These are phyloP conservation scores for Blera fallax DNA, from an alignment of 2,888 invertebrate species.

Conservation along the genomic window DNA sequence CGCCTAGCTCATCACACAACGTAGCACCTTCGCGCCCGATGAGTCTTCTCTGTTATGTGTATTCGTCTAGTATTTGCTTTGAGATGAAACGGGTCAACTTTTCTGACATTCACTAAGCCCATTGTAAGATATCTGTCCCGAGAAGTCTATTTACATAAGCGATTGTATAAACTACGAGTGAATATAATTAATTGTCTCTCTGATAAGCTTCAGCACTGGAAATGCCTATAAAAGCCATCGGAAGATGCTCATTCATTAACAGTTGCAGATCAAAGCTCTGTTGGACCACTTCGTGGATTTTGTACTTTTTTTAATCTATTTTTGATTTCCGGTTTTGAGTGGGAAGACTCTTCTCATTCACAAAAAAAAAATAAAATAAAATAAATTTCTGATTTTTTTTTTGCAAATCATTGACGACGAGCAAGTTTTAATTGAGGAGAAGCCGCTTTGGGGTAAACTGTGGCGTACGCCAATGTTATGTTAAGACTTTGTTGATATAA, in stretches of 20 bases:
- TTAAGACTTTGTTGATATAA: background rate
- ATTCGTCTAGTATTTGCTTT: background rate
- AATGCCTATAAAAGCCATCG: slow-evolving; percentile 52
- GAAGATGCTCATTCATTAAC: slow-evolving; percentile 41
- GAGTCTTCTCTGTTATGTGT: background rate
- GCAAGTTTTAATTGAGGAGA: background rate
- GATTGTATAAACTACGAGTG: slow-evolving; percentile 19
- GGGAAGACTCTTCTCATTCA: slow-evolving; percentile 39
- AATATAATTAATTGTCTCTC: slow-evolving; percentile 41
- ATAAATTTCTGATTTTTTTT: too few species aligned
- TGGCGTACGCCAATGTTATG: slow-evolving; percentile 22
- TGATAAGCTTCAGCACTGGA: slow-evolving; percentile 20
- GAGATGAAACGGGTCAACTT: slow-evolving; percentile 36
- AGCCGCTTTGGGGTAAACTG: background rate
- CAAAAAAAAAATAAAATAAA: too few species aligned
- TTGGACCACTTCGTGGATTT: slow-evolving; percentile 33
- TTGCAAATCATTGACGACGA: background rate
- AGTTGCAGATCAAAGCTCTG: slow-evolving; percentile 69
- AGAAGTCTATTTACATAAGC: slow-evolving; percentile 28
- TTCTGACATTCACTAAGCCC: slow-evolving; percentile 39
- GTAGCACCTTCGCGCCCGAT: background rate
- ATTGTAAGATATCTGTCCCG: background rate
- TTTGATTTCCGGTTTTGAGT: background rate
- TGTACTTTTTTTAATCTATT: background rate
- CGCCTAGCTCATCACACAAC: background rate